These are phyloP conservation scores for Cataglyphis cursor DNA, from an alignment of 2,888 invertebrate genomes.

Conservation along the genomic window DNA sequence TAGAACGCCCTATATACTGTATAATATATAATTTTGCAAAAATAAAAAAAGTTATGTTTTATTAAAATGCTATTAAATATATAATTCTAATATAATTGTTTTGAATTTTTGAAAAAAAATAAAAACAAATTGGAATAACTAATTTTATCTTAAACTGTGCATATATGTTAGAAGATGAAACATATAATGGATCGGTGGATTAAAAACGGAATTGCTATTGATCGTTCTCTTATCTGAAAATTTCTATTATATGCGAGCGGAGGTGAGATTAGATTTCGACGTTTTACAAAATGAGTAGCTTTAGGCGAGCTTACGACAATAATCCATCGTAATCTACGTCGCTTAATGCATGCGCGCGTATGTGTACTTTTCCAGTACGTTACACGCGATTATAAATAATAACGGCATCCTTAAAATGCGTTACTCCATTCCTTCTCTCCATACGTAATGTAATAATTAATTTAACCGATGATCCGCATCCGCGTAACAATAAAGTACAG, in stretches of 20 bases:
- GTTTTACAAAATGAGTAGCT: slow-evolving; percentile 28
- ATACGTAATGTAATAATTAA: slow-evolving; percentile 38
- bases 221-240: slow-evolving; percentile 2
- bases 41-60: neutral
- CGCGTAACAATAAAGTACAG: slow-evolving; percentile 39
- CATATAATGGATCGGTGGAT: neutral
- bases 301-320: slow-evolving; percentile 20
- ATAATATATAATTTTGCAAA: no score
- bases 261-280: slow-evolving; percentile 40
- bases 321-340: slow-evolving; percentile 36
- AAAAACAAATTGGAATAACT: neutral
- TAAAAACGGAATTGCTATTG: neutral
- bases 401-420: slow-evolving; percentile 39
- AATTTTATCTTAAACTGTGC: neutral
- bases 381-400: slow-evolving; percentile 34
- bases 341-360: slow-evolving; percentile 25
- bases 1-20: no score
- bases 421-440: slow-evolving; percentile 9
- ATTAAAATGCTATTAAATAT: neutral
- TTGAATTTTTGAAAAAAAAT: neutral
- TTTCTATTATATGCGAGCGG: neutral
- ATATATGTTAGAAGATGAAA: neutral
- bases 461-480: slow-evolving; percentile 43
- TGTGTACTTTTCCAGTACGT: slow-evolving; percentile 45
- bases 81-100: neutral